A percentile compares a stretch with the other conserved stretches of the same genome.
These are phyloP conservation scores for Teleopsis dalmanni DNA, from an alignment of 1,140 invertebrate species.

Conservation along the genomic window DNA sequence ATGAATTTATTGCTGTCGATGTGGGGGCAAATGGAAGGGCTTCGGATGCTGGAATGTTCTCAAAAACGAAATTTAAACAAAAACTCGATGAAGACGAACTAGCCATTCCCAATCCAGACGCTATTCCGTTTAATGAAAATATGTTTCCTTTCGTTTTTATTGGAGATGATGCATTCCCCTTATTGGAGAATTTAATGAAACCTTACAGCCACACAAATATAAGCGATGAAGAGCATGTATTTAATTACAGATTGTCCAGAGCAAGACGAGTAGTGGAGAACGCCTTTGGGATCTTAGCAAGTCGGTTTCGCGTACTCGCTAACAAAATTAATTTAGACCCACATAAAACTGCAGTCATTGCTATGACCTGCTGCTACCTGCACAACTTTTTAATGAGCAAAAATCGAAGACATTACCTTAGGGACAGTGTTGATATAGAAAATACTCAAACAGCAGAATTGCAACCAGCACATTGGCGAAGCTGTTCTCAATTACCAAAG, in stretches of 20 bases:
- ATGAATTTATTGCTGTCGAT: conserved; percentile 27
- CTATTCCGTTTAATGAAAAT: conserved; percentile 19
- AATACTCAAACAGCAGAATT: too few species aligned
- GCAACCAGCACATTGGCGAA: too few species aligned
- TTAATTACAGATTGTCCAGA: conserved; percentile 45
- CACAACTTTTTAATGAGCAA: conserved; percentile 7
- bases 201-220: conserved; percentile 25
- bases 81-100: conserved; percentile 12
- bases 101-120: conserved; percentile 16
- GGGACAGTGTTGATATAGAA: too few species aligned
- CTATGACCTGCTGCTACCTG: conserved; percentile 5
- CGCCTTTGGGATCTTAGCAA: conserved; percentile 47
- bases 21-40: conserved; percentile 31
- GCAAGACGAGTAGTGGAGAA: conserved; percentile 40
- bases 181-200: conserved; percentile 36
- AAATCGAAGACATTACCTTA: not conserved
- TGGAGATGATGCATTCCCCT: conserved; percentile 42
- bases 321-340: conserved; percentile 22
- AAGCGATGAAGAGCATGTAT: conserved; percentile 26
- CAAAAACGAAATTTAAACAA: conserved; percentile 19
- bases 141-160: conserved; percentile 31
- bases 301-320: conserved; percentile 41
- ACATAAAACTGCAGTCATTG: conserved; percentile 1
- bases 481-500: too few species aligned
- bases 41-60: conserved; percentile 35